Evolutionary conservation across 2,888 invertebrate genomes (phyloP), one percentile per base, ranked within the genome.

Genomic region (Rhopalosiphum nymphaeae): DNA sequence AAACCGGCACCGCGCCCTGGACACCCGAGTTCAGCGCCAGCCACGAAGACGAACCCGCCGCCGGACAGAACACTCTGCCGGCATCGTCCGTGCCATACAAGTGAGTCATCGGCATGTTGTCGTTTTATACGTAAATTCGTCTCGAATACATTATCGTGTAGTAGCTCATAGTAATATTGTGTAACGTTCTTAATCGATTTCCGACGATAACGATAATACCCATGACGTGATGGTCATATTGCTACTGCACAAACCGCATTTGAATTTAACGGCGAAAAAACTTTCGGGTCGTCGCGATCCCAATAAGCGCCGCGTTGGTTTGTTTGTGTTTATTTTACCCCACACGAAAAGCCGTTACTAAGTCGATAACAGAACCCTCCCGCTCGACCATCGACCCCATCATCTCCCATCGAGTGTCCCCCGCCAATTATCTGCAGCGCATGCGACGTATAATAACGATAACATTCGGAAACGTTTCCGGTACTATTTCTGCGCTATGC

Each of bases 1-100:
- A 96, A 95, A 97, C 97, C 95, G 97, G 97, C 96, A 44, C 36
- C 29, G 91, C 91, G 16, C 88, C 94, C 2, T 95, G 95, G 95
- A 94, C 90, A 29, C 95, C 95, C 49, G 90, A 94, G 13, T 95
- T 95, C 93, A 95, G 91, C 49, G 92, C 88, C n/a, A 87, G 53
- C 78, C 85, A 93, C 78, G 94, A 92, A n/a, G 56, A 94, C 67
- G 94, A 95, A 36, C 42, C 87, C 25, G 42, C 44, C 53, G 56
- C 53, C 57, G 93, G 56, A 11, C 44, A 61, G 53, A 89, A 29
- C 61, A 88, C 53, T 86, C 91, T 91, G 87, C 93, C 88, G 91
- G n/a, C n/a, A 10, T 61, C 90, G 25, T 94, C 93, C 29, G 89
- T 93, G 10, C 26, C 57, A 10, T 93, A 91, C 86, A 94, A 53